Percentiles rank a stretch among this genome's conserved stretches.
phyloP scores from a whole-genome alignment of 92 coral and sea anemone species.

The Plumapathes pennacea region DNA sequence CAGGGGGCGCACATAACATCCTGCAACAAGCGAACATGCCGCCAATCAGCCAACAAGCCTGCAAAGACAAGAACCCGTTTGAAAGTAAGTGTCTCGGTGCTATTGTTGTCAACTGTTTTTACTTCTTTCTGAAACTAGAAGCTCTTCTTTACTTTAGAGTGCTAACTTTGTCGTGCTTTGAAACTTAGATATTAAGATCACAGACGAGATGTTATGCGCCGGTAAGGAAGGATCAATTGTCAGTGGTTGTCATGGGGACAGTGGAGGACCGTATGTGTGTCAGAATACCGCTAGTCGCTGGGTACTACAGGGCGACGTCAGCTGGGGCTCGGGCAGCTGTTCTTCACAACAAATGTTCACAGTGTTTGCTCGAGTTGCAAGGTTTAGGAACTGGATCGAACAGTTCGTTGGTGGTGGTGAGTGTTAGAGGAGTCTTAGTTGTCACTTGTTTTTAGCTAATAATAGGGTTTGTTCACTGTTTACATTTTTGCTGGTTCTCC shows the following conservation, averaged over 20 bases:
- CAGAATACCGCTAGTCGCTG: slow-evolving; percentile 55
- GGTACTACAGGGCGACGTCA: slow-evolving; percentile 70
- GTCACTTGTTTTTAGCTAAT: too few species aligned
- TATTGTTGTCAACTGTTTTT: too few species aligned
- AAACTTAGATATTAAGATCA: too few species aligned
- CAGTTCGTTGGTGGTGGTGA: slow-evolving; percentile 25
- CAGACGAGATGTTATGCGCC: slow-evolving; percentile 55
- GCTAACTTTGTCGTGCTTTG: too few species aligned
- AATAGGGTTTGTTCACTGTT: too few species aligned
- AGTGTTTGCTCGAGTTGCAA: slow-evolving; percentile 70
- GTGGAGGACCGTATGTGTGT: slow-evolving; percentile 76
- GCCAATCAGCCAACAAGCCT: slow-evolving; percentile 35
- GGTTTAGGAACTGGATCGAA: slow-evolving; percentile 73
- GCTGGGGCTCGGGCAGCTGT: slow-evolving; percentile 65
- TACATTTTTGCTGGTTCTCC: too few species aligned
- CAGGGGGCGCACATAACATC: slow-evolving; percentile 11
- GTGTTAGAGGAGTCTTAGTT: too few species aligned
- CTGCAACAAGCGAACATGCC: slow-evolving; percentile 25
- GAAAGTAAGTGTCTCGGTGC: too few species aligned
- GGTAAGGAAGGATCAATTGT: slow-evolving; percentile 33
- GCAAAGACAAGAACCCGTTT: too few species aligned
- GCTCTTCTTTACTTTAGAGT: too few species aligned
- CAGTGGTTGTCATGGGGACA: slow-evolving; percentile 80
- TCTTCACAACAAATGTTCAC: slow-evolving; percentile 43
- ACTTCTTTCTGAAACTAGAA: too few species aligned